Conservation (phyloP, 2,797 vertebrate genomes). For the Propithecus perrieri region DNA sequence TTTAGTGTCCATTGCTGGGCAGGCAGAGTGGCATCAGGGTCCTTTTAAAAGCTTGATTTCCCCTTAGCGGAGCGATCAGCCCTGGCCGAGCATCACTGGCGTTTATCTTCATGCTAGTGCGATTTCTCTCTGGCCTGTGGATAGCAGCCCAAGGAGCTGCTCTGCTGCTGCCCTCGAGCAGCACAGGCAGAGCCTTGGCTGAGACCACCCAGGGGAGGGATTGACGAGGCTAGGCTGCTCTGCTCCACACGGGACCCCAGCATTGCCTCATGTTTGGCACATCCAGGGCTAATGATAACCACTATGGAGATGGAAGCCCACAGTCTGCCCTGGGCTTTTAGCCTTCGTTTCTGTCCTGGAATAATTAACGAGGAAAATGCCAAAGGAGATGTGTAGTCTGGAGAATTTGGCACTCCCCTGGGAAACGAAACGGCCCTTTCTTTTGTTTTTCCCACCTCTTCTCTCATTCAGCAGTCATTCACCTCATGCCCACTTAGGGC, state of each 20-base stretch:
- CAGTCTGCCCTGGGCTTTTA: neutral
- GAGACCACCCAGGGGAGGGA: neutral
- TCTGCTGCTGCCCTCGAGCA: neutral
- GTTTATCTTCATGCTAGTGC: slow-evolving; percentile 12
- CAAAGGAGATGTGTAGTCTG: neutral
- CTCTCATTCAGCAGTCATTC: neutral
- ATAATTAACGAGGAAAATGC: neutral
- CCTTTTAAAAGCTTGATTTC: slow-evolving; percentile 51
- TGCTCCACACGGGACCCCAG: neutral
- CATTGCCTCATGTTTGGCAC: neutral
- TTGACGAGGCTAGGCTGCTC: neutral
- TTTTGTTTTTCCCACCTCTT: neutral
- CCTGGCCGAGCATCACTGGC: slow-evolving; percentile 51
- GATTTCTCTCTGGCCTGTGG: slow-evolving; percentile 56
- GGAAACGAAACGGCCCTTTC: neutral
- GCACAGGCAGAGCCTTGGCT: neutral
- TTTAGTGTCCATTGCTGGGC: accelerated
- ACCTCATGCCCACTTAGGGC: neutral
- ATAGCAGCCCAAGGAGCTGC: neutral
- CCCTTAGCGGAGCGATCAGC: slow-evolving; percentile 44
- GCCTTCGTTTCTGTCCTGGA: neutral
- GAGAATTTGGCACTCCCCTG: neutral
- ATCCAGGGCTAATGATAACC: neutral
- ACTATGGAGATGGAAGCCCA: neutral
- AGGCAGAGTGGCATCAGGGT: neutral